Conservation (phyloP, 2,113 vertebrate genomes). For the Brienomyrus longianalis region DNA sequence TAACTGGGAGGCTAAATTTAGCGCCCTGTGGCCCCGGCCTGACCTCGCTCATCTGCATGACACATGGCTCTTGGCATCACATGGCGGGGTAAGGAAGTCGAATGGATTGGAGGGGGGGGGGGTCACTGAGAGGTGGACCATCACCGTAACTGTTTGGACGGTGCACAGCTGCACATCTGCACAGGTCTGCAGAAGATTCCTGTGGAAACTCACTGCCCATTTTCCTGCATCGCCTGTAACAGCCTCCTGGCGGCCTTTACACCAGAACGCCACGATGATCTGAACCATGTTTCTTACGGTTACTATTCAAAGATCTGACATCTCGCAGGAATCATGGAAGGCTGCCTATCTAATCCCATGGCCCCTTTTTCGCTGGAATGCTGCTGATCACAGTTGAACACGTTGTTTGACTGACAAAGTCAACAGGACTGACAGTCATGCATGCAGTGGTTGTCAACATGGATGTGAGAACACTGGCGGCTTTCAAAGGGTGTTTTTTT, state of each 20-base stretch:
- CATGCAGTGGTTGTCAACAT: background rate
- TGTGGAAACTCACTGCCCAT: background rate
- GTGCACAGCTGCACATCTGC: background rate
- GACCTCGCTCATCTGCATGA: conserved; percentile 5
- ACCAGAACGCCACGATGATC: background rate
- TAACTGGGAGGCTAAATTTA: background rate
- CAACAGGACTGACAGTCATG: background rate
- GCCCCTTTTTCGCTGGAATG: background rate
- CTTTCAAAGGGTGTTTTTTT: background rate
- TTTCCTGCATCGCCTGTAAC: background rate
- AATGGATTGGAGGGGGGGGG: background rate
- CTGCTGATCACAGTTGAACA: background rate
- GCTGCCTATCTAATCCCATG: background rate
- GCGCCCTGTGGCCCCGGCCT: background rate
- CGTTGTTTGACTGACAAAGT: background rate
- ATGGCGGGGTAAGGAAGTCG: background rate
- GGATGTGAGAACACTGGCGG: background rate
- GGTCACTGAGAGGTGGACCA: background rate
- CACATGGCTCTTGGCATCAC: background rate
- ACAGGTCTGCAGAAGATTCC: background rate
- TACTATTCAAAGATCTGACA: background rate
- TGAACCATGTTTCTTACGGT: background rate
- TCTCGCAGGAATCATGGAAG: background rate
- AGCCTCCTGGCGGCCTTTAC: background rate
- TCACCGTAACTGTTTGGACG: background rate